phyloP scores from a whole-genome alignment of 2,888 invertebrate genomes.

The Corythucha ciliata region DNA sequence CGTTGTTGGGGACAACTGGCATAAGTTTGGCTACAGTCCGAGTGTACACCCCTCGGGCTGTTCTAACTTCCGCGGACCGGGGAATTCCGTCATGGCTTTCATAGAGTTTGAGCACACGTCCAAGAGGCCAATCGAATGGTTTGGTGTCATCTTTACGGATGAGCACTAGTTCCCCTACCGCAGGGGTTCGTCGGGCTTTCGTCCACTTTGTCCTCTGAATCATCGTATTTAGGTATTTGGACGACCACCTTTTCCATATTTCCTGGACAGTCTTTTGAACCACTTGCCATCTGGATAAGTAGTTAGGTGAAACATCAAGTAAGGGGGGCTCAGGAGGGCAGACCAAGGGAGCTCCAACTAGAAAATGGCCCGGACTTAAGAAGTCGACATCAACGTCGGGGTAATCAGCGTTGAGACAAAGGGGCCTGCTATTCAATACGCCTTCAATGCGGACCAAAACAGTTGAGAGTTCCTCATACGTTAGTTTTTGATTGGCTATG shows the following conservation, averaged over 20 bases:
- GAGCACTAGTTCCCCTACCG: slow-evolving; percentile 6
- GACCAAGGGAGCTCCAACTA: neutral
- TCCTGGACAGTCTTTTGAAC: slow-evolving; percentile 3
- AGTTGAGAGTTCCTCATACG: slow-evolving; percentile 7
- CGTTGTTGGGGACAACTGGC: too few relatives aligned
- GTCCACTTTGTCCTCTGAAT: slow-evolving; percentile 17
- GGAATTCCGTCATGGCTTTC: too few relatives aligned
- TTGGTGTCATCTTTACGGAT: neutral
- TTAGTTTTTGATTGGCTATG: neutral
- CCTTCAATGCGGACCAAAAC: neutral
- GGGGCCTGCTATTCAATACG: slow-evolving; percentile 4
- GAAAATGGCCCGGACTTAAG: slow-evolving; percentile 1
- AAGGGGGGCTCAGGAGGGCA: slow-evolving; percentile 1
- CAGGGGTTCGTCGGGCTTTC: neutral
- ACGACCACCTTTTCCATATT: slow-evolving; percentile 12
- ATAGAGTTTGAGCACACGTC: too few relatives aligned
- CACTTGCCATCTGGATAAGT: slow-evolving; percentile 7
- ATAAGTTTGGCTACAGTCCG: too few relatives aligned
- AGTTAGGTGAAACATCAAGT: neutral
- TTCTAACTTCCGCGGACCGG: too few relatives aligned
- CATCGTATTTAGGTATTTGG: slow-evolving; percentile 12
- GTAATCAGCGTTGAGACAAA: neutral
- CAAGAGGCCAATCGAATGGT: slow-evolving; percentile 8
- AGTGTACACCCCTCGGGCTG: too few relatives aligned
- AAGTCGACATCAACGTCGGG: neutral